Base-by-base conservation (phyloP, 2,113 vertebrate species). In the Siphamia tubifer region DNA sequence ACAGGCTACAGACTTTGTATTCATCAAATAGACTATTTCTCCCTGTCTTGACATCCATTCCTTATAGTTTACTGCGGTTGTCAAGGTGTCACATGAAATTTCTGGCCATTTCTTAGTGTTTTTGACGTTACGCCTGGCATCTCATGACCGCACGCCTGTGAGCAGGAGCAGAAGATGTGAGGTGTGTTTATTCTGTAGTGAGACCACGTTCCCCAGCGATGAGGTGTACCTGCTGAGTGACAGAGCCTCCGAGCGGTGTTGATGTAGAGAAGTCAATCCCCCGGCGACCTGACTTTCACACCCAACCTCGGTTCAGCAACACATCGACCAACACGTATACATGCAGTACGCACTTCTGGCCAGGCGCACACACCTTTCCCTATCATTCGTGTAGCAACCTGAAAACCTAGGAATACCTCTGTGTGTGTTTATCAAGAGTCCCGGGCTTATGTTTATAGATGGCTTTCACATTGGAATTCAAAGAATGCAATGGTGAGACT, bases 151-250 rank as follows among this genome's bases (percentile, higher is more conserved):
- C 20, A 20, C n/a, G 36, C 44, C 49, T 17, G 27, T 69, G 80
- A 82, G 42, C 6, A 27, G 75, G 53, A 73, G 80, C 80, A 62
- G 66, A 47, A 74, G 72, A 77, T 63, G 80, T 76, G 79, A 80
- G 36, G 52, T 19, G 68, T 90, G 86, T 91, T 91, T 89, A 86
- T 83, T 84, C 81, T 74, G 79, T 38, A 56, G 78, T 36, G 30
- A 65, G 68, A 43, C 19, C 8, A 43, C 80, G 76, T 91, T 90
- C 88, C 82, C 58, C 47, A 76, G 75, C 51, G 40, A 67, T 89
- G 89, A 90, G 85, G 77, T 82, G 39, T 74, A 71, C 74, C 63
- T 31, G 66, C 82, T 90, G 89, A 92, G 73, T 91, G 89, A 90
- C 84, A 85, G 87, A 74, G 77, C 82, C 82, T 82, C 67, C 30